phyloP scores from a whole-genome alignment of 1,140 invertebrate genomes.

The Drosophila subobscura region DNA sequence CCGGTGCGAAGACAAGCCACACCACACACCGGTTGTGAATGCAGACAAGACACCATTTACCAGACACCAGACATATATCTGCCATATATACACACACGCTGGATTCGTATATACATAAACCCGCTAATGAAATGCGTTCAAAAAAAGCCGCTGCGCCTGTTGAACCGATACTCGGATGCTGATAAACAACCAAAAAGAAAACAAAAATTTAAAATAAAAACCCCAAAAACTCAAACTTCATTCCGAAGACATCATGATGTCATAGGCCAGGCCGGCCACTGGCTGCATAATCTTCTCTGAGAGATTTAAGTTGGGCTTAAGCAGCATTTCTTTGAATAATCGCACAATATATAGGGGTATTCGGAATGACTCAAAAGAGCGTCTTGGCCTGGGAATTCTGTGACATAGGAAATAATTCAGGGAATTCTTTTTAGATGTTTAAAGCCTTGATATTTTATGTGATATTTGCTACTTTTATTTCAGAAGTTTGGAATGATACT shows the following conservation, averaged over 20 bases:
- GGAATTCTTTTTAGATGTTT: background rate
- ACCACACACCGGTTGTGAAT: slow-evolving; percentile 66
- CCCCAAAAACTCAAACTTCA: slow-evolving; percentile 33
- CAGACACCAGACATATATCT: slow-evolving; percentile 1
- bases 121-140: slow-evolving; percentile 72
- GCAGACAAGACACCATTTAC: slow-evolving; percentile 54
- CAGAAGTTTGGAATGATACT: slow-evolving; percentile 15
- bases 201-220: slow-evolving; percentile 36
- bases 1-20: slow-evolving; percentile 52
- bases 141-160: slow-evolving; percentile 67
- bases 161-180: slow-evolving; percentile 33
- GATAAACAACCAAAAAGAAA: slow-evolving; percentile 52
- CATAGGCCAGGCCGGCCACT: slow-evolving; percentile 45
- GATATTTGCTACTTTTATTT: slow-evolving; percentile 5
- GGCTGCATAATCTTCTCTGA: slow-evolving; percentile 46
- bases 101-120: slow-evolving; percentile 33
- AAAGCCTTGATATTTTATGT: background rate
- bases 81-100: slow-evolving; percentile 19
- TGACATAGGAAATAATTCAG: slow-evolving; percentile 7
- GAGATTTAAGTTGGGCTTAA: slow-evolving; percentile 37
- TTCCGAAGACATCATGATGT: slow-evolving; percentile 66
- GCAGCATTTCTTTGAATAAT: slow-evolving; percentile 69
- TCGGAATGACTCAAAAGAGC: slow-evolving; percentile 47
- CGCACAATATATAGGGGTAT: slow-evolving; percentile 28
- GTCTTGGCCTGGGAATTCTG: slow-evolving; percentile 30